Conservation (phyloP, 2,797 vertebrate genomes). For the Hypotaenidia philippensis region DNA sequence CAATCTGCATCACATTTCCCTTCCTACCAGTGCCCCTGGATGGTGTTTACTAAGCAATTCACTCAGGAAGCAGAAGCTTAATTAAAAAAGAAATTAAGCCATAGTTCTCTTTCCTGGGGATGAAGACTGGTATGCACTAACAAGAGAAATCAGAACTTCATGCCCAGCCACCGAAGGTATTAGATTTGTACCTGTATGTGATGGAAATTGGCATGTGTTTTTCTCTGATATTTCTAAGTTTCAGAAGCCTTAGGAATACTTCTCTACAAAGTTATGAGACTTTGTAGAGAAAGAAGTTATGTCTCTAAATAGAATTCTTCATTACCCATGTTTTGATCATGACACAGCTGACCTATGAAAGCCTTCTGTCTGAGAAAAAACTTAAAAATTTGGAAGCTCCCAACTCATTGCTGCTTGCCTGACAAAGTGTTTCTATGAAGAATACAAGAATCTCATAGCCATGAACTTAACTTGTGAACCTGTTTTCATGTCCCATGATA, state of each 20-base stretch:
- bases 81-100: background rate
- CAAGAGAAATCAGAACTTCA: background rate
- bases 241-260: background rate
- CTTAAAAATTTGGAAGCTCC: background rate
- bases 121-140: background rate
- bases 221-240: background rate
- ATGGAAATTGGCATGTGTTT: background rate
- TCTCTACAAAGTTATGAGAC: background rate
- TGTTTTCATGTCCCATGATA: background rate
- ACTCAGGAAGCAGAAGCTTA: conserved; percentile 1
- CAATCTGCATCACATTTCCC: background rate
- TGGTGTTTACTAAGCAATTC: background rate
- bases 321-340: background rate
- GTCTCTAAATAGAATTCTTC: background rate
- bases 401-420: background rate
- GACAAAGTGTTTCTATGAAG: background rate
- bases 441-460: background rate
- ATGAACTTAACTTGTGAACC: background rate
- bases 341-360: background rate
- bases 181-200: background rate
- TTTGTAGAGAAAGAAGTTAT: background rate
- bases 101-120: background rate
- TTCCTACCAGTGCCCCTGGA: background rate
- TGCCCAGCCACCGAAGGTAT: fast-evolving
- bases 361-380: background rate